phyloP scores from a whole-genome alignment of 1,140 invertebrate genomes.

The Trialeurodes vaporariorum region DNA sequence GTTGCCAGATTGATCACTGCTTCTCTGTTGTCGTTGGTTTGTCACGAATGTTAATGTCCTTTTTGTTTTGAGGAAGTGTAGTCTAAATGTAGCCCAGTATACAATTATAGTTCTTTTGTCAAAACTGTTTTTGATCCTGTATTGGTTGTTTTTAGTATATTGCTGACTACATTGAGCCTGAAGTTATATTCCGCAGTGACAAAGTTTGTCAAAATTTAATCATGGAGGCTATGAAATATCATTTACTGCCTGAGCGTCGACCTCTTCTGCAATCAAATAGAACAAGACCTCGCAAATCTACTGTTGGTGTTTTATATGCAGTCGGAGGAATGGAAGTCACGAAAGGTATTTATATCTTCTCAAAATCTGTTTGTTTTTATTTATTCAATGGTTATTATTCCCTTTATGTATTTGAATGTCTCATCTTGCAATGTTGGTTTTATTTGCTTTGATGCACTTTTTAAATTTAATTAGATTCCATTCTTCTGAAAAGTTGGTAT shows the following conservation, averaged over 20 bases:
- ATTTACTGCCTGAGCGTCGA: conserved; percentile 67
- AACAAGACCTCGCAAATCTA: conserved; percentile 79
- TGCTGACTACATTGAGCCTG: conserved; percentile 68
- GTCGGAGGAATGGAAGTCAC: conserved; percentile 85
- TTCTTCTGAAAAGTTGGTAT: no score
- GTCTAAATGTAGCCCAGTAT: neutral
- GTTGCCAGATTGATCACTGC: no score
- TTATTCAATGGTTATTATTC: no score
- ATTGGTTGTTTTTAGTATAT: conserved; percentile 50
- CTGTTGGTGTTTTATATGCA: conserved; percentile 71
- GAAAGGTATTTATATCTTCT: conserved; percentile 42
- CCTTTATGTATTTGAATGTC: no score
- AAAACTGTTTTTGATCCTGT: conserved; percentile 14
- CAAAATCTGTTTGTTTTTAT: no score
- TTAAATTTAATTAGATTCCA: no score
- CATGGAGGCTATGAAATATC: conserved; percentile 89
- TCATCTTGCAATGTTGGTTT: no score
- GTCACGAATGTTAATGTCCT: no score
- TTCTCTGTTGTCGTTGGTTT: neutral
- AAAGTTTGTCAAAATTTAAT: conserved; percentile 69
- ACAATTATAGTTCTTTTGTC: conserved; percentile 10
- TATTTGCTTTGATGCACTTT: no score
- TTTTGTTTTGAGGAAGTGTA: no score
- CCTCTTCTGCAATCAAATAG: conserved; percentile 60
- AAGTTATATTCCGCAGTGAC: conserved; percentile 49